These are phyloP conservation scores for Eleutherodactylus coqui DNA, from an alignment of 2,797 vertebrate genomes.

Conservation along the genomic window DNA sequence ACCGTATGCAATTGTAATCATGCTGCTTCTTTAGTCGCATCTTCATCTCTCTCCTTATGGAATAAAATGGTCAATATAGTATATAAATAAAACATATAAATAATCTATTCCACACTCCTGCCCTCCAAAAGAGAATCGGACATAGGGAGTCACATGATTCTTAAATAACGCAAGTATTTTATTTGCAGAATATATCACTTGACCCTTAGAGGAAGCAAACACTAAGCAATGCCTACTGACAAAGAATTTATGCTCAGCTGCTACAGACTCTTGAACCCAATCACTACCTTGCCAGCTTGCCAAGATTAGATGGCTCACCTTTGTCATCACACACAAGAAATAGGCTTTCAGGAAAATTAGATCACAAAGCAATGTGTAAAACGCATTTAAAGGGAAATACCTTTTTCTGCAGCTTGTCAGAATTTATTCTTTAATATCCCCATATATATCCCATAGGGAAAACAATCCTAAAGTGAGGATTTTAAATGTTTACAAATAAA, in stretches of 20 bases:
- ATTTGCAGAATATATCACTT: conserved; percentile 46
- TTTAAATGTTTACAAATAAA: too few species aligned
- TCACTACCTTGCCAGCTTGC: conserved; percentile 25
- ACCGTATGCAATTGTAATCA: too few species aligned
- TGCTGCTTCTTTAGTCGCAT: neutral
- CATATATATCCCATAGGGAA: neutral
- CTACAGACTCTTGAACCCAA: conserved; percentile 24
- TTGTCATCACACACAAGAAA: conserved; percentile 59
- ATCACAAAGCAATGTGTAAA: conserved; percentile 30
- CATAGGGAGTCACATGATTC: neutral
- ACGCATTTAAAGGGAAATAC: conserved; percentile 6
- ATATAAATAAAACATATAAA: neutral
- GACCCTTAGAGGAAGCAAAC: conserved; percentile 27
- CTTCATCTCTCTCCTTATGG: neutral
- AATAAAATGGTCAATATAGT: neutral
- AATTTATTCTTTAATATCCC: neutral
- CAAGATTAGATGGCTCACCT: conserved; percentile 44
- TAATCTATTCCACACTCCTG: neutral
- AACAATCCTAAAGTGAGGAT: neutral
- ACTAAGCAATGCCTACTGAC: conserved; percentile 24
- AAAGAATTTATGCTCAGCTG: conserved; percentile 33
- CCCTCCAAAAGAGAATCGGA: neutral
- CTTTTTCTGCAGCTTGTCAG: neutral
- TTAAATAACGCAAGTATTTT: conserved; percentile 20
- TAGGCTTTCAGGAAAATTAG: conserved; percentile 25